Base-by-base conservation (phyloP, 2,888 invertebrate genomes). In the Thereva nobilitata region DNA sequence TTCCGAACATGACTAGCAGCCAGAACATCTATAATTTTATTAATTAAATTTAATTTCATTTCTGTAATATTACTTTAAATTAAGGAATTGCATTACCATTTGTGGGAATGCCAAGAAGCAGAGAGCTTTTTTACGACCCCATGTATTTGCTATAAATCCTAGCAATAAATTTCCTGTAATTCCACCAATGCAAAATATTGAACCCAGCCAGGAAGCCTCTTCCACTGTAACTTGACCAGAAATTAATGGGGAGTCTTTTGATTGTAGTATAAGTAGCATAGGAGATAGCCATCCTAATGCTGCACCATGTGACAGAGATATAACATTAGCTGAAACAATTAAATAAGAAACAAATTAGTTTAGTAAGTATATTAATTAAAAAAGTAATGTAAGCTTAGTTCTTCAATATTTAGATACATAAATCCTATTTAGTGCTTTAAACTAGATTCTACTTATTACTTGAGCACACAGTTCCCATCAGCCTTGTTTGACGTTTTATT, bases 201-300 rank as follows among this genome's bases (percentile, higher is more conserved):
- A 67, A 35, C 70, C 71, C 9, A 72, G 61, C 72, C 72, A 71
- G 57, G 72, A 71, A 3, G 67, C 53, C 49, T 71, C 64, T 12
- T 59, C 54, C 9, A 69, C 49, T 10, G 61, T 49, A 35, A 70
- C 49, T 61, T 57, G 56, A 4, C 70, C 71, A 5, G 56, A 45
- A 12, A 41, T 44, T 57, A 72, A 52, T 55, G 69, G 70, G 6
- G 71, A 61, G 2, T 69, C 59, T 0, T 9, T 8, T n/a, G 71
- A 71, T 47, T 67, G 52, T 6, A 72, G 64, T 49, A 67, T 61
- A 9, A 68, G 61, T 3, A 72, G 37, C 7, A 66, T 61, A 23
- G 72, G 71, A 10, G 70, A 70, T 6, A 70, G 55, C 72, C 72
- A 72, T 40, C 70, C 72, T 10, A 71, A 54, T 23, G 67, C 69